A percentile compares a stretch with the other conserved stretches of the same genome.
Evolutionary conservation across 1,140 invertebrate genomes (phyloP).

Genomic region (Drosophila pseudoobscura): DNA sequence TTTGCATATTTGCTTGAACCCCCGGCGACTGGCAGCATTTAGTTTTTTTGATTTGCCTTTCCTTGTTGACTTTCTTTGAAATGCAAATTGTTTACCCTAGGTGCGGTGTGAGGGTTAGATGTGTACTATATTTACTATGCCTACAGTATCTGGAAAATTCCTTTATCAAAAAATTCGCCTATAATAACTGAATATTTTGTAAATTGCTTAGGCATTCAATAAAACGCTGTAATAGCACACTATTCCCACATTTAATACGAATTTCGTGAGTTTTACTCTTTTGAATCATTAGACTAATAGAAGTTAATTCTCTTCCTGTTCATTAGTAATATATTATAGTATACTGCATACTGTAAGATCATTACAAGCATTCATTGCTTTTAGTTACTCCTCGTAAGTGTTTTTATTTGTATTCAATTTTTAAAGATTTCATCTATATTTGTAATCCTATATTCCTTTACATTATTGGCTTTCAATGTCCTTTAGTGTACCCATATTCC

Average conservation of each 20-base stretch:
- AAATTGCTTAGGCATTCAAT: conserved; percentile 20
- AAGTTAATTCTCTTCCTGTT: neutral
- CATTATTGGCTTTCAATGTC: no score
- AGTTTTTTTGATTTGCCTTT: conserved; percentile 1
- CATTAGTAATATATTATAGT: neutral
- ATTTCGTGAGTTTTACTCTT: conserved; percentile 12
- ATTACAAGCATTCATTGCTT: no score
- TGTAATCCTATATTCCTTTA: no score
- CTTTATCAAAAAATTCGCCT: neutral
- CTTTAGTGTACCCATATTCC: no score
- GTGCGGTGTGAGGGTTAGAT: neutral
- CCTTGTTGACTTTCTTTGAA: conserved; percentile 2
- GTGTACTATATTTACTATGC: no score
- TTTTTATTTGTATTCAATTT: no score
- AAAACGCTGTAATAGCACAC: neutral
- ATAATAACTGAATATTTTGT: conserved; percentile 1
- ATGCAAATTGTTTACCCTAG: conserved; percentile 22
- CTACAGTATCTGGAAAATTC: no score
- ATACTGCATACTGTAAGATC: no score
- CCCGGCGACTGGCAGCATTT: conserved; percentile 1
- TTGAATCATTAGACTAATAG: conserved; percentile 25
- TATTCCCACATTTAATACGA: conserved; percentile 8
- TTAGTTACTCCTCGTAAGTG: no score
- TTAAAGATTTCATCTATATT: no score
- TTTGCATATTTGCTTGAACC: conserved; percentile 37